These are phyloP conservation scores for Caretta caretta DNA, from an alignment of 2,113 vertebrate species.

Conservation along the genomic window DNA sequence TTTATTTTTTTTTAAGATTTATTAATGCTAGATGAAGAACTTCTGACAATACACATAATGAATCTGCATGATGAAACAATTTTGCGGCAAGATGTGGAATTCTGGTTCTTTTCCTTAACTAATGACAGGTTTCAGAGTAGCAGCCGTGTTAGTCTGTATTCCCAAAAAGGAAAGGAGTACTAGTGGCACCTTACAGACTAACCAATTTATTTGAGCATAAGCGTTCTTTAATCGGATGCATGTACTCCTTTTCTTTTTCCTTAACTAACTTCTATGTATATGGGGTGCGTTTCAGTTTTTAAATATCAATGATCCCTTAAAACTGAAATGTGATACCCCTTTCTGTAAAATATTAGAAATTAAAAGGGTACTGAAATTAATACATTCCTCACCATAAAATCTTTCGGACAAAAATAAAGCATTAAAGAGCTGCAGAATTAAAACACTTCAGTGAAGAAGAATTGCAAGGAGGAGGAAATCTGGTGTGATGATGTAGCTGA, in stretches of 20 bases:
- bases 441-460: neutral
- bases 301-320: neutral
- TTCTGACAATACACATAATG: neutral
- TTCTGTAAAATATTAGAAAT: neutral
- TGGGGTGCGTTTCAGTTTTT: neutral
- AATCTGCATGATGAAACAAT: neutral
- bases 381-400: neutral
- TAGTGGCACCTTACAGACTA: too few species aligned
- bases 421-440: neutral
- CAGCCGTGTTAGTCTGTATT: too few species aligned
- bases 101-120: neutral
- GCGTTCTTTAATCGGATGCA: too few species aligned
- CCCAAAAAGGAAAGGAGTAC: too few species aligned
- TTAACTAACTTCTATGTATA: neutral
- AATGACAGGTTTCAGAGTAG: too few species aligned
- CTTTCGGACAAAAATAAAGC: neutral
- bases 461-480: neutral
- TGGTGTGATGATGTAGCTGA: neutral
- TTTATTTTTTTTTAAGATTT: neutral
- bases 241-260: neutral
- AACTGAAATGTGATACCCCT: neutral
- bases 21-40: neutral
- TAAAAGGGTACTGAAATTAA: neutral
- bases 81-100: neutral
- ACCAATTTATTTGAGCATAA: too few species aligned